Evolutionary conservation across 2,797 vertebrate species (phyloP).

Genomic region (Rousettus madagascariensis): DNA sequence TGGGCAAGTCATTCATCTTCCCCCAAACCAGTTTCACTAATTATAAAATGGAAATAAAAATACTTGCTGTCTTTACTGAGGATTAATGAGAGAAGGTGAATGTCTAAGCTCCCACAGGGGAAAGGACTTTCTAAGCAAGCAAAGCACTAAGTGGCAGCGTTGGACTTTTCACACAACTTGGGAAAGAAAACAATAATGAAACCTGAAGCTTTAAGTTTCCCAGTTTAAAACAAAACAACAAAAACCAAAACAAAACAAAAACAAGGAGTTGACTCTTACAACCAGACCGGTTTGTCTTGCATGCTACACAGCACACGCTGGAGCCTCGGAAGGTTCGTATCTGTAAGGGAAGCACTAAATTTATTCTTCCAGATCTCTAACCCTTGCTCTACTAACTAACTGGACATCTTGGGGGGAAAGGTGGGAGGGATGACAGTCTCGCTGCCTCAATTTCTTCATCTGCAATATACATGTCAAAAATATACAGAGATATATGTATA

Average conservation of each 20-base stretch:
- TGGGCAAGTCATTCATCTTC: slow-evolving; percentile 69
- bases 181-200: not conserved
- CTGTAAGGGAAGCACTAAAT: not conserved
- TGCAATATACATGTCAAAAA: not conserved
- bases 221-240: not conserved
- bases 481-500: not conserved
- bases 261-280: not conserved
- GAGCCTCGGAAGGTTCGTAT: not conserved
- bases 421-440: not conserved
- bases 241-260: too few species aligned
- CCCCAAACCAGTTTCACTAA: slow-evolving; percentile 57
- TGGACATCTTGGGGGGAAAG: not conserved
- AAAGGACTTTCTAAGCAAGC: not conserved
- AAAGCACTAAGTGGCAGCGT: not conserved
- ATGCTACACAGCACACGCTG: not conserved
- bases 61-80: slow-evolving; percentile 19
- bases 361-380: not conserved
- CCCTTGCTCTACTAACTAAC: not conserved
- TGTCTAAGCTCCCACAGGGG: not conserved
- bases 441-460: not conserved
- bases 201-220: not conserved
- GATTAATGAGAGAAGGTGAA: slow-evolving; percentile 58
- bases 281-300: not conserved
- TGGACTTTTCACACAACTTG: not conserved
- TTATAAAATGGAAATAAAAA: slow-evolving; percentile 71